Percentiles rank a stretch among this genome's conserved stretches.
Conservation (phyloP, 2,888 invertebrate genomes). For the Rhagium mordax region DNA sequence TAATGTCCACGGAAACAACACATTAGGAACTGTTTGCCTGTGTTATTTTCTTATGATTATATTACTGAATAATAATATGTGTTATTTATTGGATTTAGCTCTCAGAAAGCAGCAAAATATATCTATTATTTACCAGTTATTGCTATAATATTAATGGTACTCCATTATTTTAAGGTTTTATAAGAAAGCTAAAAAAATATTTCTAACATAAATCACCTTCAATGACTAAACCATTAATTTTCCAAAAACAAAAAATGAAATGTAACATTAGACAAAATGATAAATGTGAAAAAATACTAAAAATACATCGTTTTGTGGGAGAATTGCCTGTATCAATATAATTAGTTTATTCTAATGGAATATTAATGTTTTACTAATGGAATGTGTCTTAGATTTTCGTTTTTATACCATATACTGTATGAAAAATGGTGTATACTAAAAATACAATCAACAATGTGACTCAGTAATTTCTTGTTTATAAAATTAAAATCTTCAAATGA, state of each 20-base stretch:
- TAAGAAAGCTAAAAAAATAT: background rate
- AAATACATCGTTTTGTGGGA: background rate
- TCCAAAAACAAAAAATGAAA: background rate
- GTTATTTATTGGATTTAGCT: background rate
- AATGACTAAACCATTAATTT: background rate
- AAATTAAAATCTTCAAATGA: too few relatives aligned
- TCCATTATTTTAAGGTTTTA: background rate
- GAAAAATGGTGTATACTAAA: too few relatives aligned
- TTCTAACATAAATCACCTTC: background rate
- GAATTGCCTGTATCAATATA: background rate
- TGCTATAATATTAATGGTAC: background rate
- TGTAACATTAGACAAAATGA: background rate
- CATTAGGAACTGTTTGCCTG: too few relatives aligned
- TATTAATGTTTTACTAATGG: background rate
- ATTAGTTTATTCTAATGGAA: background rate
- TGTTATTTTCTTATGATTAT: too few relatives aligned
- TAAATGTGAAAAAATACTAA: background rate
- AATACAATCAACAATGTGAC: too few relatives aligned
- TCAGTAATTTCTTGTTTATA: too few relatives aligned
- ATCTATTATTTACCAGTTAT: background rate
- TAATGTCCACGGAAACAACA: too few relatives aligned
- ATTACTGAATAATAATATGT: too few relatives aligned
- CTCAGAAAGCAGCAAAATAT: background rate
- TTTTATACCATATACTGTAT: too few relatives aligned
- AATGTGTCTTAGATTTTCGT: background rate